A percentile compares a stretch with the other conserved stretches of the same genome.
These are phyloP conservation scores for Gymnopithys bicolor DNA, from an alignment of 2,797 vertebrate genomes.

Conservation along the genomic window DNA sequence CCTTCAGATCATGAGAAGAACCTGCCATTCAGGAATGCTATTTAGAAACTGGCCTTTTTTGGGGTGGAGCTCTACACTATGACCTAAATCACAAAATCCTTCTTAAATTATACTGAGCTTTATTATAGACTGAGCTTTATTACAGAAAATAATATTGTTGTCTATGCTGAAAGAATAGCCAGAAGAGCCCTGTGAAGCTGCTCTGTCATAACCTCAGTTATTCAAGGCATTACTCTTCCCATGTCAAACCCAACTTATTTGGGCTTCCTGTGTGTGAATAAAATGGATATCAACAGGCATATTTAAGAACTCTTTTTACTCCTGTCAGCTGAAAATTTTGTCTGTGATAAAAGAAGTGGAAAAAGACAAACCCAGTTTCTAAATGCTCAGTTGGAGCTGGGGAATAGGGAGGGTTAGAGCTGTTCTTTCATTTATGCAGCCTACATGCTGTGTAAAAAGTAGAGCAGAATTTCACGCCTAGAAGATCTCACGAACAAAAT, in stretches of 20 bases:
- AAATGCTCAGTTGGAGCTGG: neutral
- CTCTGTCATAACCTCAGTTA: neutral
- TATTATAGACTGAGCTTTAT: neutral
- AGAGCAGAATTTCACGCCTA: slow-evolving; percentile 41
- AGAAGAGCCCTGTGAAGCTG: neutral
- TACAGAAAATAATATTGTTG: neutral
- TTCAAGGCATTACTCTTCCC: neutral
- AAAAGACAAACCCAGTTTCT: neutral
- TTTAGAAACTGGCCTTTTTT: neutral
- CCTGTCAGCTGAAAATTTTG: neutral
- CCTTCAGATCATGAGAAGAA: neutral
- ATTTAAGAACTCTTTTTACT: neutral
- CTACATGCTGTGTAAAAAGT: slow-evolving; percentile 35
- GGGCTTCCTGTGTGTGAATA: neutral
- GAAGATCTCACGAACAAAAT: neutral
- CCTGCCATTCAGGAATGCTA: neutral
- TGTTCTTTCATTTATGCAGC: slow-evolving; percentile 24
- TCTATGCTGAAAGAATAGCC: neutral
- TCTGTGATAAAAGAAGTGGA: neutral
- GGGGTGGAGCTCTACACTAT: neutral
- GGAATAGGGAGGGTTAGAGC: neutral
- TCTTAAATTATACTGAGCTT: neutral
- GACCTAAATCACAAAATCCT: neutral
- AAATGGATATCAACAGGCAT: neutral
- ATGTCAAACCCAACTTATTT: neutral